phyloP scores from a whole-genome alignment of 2,113 vertebrate genomes.

The Panurus biarmicus region DNA sequence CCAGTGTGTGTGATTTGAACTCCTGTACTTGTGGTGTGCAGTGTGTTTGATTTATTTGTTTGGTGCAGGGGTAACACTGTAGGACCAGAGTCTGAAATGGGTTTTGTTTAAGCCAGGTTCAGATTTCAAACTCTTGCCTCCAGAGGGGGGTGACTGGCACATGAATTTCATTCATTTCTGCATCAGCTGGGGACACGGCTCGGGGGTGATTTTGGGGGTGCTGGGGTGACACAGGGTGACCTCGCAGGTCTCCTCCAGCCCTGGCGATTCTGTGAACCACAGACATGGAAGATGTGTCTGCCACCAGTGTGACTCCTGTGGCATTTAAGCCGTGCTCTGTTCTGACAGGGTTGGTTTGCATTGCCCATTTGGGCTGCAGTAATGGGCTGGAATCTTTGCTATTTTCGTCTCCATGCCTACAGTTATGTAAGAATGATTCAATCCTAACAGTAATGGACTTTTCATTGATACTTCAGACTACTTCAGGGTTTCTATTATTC shows the following conservation, averaged over 20 bases:
- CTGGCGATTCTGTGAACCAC: not conserved
- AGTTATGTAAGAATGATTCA: not conserved
- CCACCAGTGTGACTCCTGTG: not conserved
- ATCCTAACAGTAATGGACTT: not conserved
- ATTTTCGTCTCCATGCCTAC: not conserved
- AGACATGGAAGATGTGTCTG: not conserved
- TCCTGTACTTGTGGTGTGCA: not conserved
- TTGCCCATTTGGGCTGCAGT: not conserved
- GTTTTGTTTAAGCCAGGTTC: not conserved
- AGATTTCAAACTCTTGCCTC: not conserved
- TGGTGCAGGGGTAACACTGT: rapidly evolving
- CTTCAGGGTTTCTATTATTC: not conserved
- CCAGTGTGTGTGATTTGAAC: not conserved
- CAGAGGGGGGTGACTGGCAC: not conserved
- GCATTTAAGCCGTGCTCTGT: not conserved
- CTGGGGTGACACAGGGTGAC: not conserved
- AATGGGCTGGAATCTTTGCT: not conserved
- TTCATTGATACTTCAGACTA: not conserved
- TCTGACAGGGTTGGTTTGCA: not conserved
- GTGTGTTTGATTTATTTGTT: not conserved
- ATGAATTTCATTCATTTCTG: not conserved
- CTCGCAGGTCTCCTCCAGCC: not conserved
- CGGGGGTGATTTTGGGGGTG: not conserved
- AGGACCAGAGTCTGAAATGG: not conserved
- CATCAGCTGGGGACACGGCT: not conserved